A percentile compares a stretch with the other conserved stretches of the same genome.
Evolutionary conservation across 2,888 invertebrate species (phyloP).

Genomic region (Lepeophtheirus nordmannii): DNA sequence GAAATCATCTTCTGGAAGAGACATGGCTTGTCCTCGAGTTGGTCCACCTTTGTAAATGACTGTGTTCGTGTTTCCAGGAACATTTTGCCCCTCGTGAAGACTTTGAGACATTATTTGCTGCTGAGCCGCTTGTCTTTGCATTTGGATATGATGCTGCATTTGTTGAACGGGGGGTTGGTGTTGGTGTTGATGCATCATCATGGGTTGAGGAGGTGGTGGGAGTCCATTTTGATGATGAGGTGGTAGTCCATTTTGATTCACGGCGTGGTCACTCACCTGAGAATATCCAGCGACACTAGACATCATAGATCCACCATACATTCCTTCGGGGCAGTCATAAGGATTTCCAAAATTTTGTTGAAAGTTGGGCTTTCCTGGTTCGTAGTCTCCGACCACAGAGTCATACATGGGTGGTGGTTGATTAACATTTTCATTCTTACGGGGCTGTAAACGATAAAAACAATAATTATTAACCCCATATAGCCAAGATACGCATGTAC

Average conservation of each 20-base stretch:
- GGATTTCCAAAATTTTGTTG: slow-evolving; percentile 25
- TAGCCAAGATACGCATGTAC: too few relatives aligned
- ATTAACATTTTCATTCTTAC: background rate
- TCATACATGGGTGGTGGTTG: slow-evolving; percentile 17
- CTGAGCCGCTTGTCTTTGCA: background rate
- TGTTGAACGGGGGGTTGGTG: background rate
- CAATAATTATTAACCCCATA: too few relatives aligned
- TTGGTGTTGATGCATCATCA: background rate
- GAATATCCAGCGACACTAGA: slow-evolving; percentile 21
- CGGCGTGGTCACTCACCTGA: slow-evolving; percentile 4
- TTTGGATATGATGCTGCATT: background rate
- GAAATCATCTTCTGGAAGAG: slow-evolving; percentile 7
- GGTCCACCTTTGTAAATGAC: slow-evolving; percentile 23
- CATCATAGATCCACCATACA: slow-evolving; percentile 22
- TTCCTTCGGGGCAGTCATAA: slow-evolving; percentile 24
- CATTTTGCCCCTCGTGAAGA: background rate
- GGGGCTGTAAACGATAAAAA: slow-evolving; percentile 9
- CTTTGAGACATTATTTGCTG: background rate
- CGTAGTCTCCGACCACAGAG: slow-evolving; percentile 21
- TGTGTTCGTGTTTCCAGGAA: slow-evolving; percentile 20
- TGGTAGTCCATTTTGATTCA: background rate
- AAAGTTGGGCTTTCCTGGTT: background rate
- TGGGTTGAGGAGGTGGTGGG: background rate
- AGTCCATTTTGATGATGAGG: background rate
- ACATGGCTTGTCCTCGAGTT: background rate